Percentiles rank a stretch among this genome's conserved stretches.
phyloP scores from a whole-genome alignment of 1,140 invertebrate genomes.

The Gyrodactylus bullatarudis region DNA sequence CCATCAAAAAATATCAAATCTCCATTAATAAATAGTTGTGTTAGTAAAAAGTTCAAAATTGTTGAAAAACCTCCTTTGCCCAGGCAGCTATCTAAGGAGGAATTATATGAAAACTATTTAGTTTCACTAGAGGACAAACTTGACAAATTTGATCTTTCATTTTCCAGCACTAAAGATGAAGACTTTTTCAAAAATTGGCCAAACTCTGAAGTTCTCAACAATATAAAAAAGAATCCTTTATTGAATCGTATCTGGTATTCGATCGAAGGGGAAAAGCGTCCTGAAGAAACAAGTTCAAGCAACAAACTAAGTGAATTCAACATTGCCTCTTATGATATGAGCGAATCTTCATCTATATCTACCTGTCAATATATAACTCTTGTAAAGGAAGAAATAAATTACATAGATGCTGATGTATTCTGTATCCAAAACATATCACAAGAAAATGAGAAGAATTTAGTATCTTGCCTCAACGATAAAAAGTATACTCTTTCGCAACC shows the following conservation, averaged over 20 bases:
- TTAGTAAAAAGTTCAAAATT: background rate
- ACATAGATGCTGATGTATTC: background rate
- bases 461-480: background rate
- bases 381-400: background rate
- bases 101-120: background rate
- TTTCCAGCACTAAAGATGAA: background rate
- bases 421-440: background rate
- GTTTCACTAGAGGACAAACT: background rate
- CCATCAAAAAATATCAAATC: too few relatives aligned
- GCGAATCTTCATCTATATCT: background rate
- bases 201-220: background rate
- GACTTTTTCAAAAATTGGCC: background rate
- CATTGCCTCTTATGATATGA: background rate
- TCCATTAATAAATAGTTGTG: too few relatives aligned
- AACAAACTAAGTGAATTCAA: background rate
- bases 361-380: background rate
- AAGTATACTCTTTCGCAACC: background rate
- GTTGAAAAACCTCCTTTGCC: background rate
- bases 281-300: background rate
- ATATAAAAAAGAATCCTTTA: background rate
- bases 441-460: background rate
- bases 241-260: background rate
- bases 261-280: background rate
- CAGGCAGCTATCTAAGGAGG: background rate
- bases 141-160: background rate